These are phyloP conservation scores for Neoarius graeffei DNA, from an alignment of 2,113 vertebrate genomes.

Conservation along the genomic window DNA sequence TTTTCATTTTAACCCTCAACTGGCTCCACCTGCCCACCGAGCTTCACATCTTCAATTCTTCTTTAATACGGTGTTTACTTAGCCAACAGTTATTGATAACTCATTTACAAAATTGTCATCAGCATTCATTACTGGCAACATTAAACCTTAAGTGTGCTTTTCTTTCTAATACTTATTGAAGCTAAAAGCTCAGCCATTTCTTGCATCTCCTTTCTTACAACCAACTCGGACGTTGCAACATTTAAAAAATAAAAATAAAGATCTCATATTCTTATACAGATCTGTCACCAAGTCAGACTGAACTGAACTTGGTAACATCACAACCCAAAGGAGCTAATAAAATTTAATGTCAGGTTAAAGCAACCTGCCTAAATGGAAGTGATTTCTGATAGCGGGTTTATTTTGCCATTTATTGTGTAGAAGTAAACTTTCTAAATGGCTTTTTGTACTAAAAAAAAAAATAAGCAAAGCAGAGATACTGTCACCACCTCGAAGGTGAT, in stretches of 20 bases:
- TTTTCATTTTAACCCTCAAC: conserved; percentile 19
- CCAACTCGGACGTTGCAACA: conserved; percentile 5
- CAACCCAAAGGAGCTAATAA: not conserved
- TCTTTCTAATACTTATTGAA: not conserved
- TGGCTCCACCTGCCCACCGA: conserved; percentile 16
- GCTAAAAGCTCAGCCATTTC: not conserved
- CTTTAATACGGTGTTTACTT: not conserved
- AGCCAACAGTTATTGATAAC: not conserved
- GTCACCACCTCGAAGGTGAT: not conserved
- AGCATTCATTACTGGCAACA: not conserved
- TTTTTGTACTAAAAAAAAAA: not conserved
- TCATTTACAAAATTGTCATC: not conserved
- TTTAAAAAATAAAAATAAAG: not conserved
- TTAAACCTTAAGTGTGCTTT: not conserved
- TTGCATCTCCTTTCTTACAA: not conserved
- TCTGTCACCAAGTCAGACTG: conserved; percentile 42
- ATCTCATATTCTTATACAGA: conserved; percentile 46
- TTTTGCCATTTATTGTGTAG: not conserved
- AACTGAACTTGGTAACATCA: conserved; percentile 42
- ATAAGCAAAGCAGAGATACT: not conserved
- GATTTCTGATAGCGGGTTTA: not conserved
- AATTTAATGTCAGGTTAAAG: not conserved
- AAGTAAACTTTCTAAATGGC: not conserved
- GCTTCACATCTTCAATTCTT: not conserved
- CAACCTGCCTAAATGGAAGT: not conserved